phyloP scores from a whole-genome alignment of 2,113 vertebrate species.

The Bufo gargarizans region DNA sequence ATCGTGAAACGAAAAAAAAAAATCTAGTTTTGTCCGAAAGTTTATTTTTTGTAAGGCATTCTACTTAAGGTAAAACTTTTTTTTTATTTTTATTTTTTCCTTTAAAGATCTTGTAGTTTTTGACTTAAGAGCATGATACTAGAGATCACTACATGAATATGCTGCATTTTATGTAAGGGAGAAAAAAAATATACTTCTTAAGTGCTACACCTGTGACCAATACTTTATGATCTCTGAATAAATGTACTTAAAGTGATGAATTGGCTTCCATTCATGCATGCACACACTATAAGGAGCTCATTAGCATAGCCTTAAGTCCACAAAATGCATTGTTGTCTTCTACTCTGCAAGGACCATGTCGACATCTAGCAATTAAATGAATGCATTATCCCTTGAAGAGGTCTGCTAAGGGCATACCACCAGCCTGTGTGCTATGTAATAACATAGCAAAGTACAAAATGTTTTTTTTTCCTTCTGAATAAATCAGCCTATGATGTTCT shows the following conservation, averaged over 20 bases:
- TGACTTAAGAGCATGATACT: not conserved
- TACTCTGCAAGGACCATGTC: constrained; percentile 61
- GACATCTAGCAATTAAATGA: constrained; percentile 69
- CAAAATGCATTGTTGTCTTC: constrained; percentile 65
- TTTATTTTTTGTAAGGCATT: too few relatives aligned
- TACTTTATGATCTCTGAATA: constrained; percentile 61
- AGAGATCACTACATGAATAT: not conserved
- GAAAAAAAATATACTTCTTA: not conserved
- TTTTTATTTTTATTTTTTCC: too few relatives aligned
- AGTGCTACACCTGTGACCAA: not conserved
- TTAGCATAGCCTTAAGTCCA: constrained; percentile 68
- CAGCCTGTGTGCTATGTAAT: constrained; percentile 63
- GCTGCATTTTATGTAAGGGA: not conserved
- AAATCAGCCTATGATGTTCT: constrained; percentile 58
- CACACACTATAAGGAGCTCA: constrained; percentile 67
- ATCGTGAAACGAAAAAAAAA: too few relatives aligned
- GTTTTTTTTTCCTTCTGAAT: constrained; percentile 63
- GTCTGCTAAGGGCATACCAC: constrained; percentile 62
- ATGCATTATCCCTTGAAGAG: constrained; percentile 70
- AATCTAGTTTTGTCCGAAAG: too few relatives aligned
- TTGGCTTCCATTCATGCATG: constrained; percentile 66
- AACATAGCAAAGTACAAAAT: constrained; percentile 58
- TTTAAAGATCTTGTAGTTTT: not conserved
- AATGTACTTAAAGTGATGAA: constrained; percentile 65
- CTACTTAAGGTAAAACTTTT: too few relatives aligned